Evolutionary conservation across 2,888 invertebrate species (phyloP).

Genomic region (Andrena marginata): DNA sequence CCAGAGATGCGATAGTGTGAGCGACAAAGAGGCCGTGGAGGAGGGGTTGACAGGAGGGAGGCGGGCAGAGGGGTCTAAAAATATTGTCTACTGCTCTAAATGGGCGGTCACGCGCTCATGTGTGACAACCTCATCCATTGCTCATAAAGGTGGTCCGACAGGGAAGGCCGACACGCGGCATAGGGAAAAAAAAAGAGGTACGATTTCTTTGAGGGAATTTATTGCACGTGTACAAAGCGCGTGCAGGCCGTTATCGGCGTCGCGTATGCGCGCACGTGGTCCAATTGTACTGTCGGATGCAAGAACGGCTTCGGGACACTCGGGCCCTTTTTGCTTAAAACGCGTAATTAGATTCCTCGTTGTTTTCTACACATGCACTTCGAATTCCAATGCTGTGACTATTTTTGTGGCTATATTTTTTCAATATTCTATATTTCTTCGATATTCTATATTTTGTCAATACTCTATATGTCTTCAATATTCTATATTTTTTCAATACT

Average conservation of each 20-base stretch:
- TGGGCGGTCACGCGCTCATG: conserved; percentile 80
- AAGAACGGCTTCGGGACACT: too few relatives aligned
- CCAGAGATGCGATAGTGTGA: conserved; percentile 34
- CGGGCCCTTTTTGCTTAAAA: too few relatives aligned
- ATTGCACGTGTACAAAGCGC: conserved; percentile 63
- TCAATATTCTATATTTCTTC: too few relatives aligned
- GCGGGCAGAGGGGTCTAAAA: conserved; percentile 73
- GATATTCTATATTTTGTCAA: too few relatives aligned
- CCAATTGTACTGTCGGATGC: not conserved
- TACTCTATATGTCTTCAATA: too few relatives aligned
- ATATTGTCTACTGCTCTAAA: conserved; percentile 78
- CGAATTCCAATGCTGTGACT: too few relatives aligned
- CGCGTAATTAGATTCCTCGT: too few relatives aligned
- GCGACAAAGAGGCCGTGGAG: conserved; percentile 31
- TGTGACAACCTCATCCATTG: conserved; percentile 75
- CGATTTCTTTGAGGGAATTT: conserved; percentile 74
- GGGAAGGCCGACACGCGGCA: conserved; percentile 49
- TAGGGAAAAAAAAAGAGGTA: conserved; percentile 26
- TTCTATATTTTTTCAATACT: too few relatives aligned
- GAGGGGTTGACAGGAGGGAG: conserved; percentile 14
- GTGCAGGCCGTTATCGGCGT: not conserved
- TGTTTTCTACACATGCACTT: too few relatives aligned
- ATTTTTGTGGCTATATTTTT: too few relatives aligned
- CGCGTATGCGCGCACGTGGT: not conserved
- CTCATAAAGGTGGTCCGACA: conserved; percentile 66